Conservation (phyloP, 2,888 invertebrate species). For the Helleia helle region DNA sequence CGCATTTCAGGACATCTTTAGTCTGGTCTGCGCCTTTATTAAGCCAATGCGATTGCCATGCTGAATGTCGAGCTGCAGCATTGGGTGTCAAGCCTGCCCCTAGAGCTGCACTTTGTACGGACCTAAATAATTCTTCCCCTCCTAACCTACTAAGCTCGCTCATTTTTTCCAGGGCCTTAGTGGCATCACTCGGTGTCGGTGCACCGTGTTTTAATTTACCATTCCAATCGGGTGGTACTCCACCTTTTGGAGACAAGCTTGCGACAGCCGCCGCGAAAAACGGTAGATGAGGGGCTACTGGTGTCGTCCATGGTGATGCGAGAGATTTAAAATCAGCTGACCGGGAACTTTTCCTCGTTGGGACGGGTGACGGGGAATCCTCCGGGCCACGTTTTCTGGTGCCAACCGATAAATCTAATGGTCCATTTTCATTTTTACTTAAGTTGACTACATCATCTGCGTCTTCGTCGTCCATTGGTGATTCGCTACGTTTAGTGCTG, state of each 20-base stretch:
- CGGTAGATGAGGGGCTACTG: conserved; percentile 84
- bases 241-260: conserved; percentile 82
- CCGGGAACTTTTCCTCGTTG: conserved; percentile 78
- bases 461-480: conserved; percentile 66
- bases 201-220: conserved; percentile 82
- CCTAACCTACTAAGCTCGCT: conserved; percentile 90
- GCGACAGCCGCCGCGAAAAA: conserved; percentile 88
- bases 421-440: conserved; percentile 80
- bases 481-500: conserved; percentile 80
- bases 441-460: conserved; percentile 82
- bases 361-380: conserved; percentile 75
- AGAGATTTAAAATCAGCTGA: conserved; percentile 79
- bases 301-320: conserved; percentile 85
- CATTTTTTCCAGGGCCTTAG: conserved; percentile 93
- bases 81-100: conserved; percentile 67
- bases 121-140: conserved; percentile 83
- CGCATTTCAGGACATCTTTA: conserved; percentile 96
- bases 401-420: conserved; percentile 86
- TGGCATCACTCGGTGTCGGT: conserved; percentile 85
- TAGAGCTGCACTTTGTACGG: conserved; percentile 69
- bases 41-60: conserved; percentile 98
- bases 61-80: conserved; percentile 84
- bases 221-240: conserved; percentile 79
- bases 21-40: conserved; percentile 96
- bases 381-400: conserved; percentile 82